Evolutionary conservation across 2,888 invertebrate species (phyloP).

Genomic region (Ophion obscuratus): DNA sequence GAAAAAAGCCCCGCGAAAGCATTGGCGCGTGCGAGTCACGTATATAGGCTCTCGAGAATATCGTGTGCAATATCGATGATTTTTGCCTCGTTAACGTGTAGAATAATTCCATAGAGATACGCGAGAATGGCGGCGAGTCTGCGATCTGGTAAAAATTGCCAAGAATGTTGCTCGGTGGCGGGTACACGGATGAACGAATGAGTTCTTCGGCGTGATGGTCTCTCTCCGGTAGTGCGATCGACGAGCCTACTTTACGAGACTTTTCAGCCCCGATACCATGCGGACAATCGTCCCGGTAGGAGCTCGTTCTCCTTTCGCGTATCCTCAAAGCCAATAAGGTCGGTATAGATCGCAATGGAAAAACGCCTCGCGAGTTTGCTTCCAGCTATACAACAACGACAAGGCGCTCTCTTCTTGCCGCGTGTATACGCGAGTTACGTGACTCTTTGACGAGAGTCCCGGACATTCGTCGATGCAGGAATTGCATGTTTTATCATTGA

Average conservation of each 20-base stretch:
- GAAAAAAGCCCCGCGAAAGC: conserved; percentile 41
- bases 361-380: conserved; percentile 49
- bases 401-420: conserved; percentile 60
- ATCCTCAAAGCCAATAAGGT: conserved; percentile 46
- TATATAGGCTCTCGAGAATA: conserved; percentile 43
- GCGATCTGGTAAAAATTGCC: conserved; percentile 73
- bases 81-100: conserved; percentile 67
- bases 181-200: conserved; percentile 30
- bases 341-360: conserved; percentile 48
- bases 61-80: conserved; percentile 66
- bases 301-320: conserved; percentile 61
- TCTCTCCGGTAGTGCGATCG: conserved; percentile 60
- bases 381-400: conserved; percentile 22
- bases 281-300: conserved; percentile 49
- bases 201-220: conserved; percentile 19
- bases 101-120: conserved; percentile 47
- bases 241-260: conserved; percentile 76
- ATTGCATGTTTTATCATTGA: background rate
- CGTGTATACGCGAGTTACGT: conserved; percentile 80
- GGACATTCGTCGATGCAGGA: conserved; percentile 38
- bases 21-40: conserved; percentile 65
- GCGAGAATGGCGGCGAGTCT: conserved; percentile 50
- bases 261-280: conserved; percentile 53
- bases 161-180: conserved; percentile 74
- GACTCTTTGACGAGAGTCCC: conserved; percentile 68